phyloP scores from a whole-genome alignment of 2,888 invertebrate genomes.

The Dromius quadrimaculatus region DNA sequence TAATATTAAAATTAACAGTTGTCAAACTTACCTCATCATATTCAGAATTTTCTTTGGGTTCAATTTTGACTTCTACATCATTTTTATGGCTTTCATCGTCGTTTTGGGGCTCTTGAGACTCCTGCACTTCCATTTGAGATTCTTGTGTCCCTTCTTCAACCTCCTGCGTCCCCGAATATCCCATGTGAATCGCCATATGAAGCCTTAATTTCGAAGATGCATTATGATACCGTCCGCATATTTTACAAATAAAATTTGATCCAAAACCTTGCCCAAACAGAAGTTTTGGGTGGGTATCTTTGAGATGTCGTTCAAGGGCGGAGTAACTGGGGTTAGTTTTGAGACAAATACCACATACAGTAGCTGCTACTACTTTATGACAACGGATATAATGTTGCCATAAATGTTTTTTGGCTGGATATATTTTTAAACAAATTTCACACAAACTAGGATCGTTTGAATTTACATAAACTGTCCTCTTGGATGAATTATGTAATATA shows the following conservation, averaged over 20 bases:
- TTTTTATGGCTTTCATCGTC: too few relatives aligned
- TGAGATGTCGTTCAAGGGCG: conserved; percentile 67
- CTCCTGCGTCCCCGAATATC: conserved; percentile 58
- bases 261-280: conserved; percentile 68
- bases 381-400: conserved; percentile 74
- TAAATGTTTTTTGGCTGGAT: conserved; percentile 73
- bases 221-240: conserved; percentile 71
- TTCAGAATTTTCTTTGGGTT: too few relatives aligned
- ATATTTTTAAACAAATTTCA: conserved; percentile 72
- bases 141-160: background rate
- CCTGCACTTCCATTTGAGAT: conserved; percentile 6
- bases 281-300: conserved; percentile 67
- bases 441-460: conserved; percentile 66
- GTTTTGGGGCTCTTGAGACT: background rate
- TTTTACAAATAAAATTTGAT: conserved; percentile 71
- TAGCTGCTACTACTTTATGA: conserved; percentile 71
- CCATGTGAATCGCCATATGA: conserved; percentile 72
- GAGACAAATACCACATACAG: conserved; percentile 72
- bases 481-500: conserved; percentile 61
- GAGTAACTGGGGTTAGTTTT: conserved; percentile 69
- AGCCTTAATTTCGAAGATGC: conserved; percentile 70
- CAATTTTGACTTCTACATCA: too few relatives aligned
- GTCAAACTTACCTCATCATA: too few relatives aligned
- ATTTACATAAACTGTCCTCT: conserved; percentile 70
- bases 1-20: too few relatives aligned